These are phyloP conservation scores for Brienomyrus brachyistius DNA, from an alignment of 2,113 vertebrate genomes.

Conservation along the genomic window DNA sequence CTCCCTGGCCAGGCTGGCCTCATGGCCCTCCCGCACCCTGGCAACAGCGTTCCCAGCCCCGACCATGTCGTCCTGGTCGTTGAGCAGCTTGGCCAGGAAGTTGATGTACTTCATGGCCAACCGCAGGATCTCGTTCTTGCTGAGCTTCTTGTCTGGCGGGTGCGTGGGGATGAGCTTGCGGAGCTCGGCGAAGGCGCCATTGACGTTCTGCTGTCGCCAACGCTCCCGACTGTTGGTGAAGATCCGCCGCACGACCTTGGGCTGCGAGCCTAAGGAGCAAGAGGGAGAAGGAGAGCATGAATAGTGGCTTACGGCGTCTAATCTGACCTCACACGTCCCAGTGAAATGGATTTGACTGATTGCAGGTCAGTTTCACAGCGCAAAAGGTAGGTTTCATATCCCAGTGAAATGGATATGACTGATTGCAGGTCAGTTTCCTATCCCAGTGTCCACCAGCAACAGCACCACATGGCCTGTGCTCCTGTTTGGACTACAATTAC, in stretches of 20 bases:
- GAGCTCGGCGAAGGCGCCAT: conserved; percentile 86
- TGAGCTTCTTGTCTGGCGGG: conserved; percentile 87
- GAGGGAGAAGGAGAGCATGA: neutral
- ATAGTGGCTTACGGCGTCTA: neutral
- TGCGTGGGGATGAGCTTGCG: conserved; percentile 91
- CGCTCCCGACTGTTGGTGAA: conserved; percentile 92
- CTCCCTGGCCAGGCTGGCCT: conserved; percentile 69
- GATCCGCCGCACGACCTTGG: conserved; percentile 86
- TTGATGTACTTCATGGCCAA: conserved; percentile 97
- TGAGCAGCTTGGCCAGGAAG: conserved; percentile 89
- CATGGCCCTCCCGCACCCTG: conserved; percentile 64
- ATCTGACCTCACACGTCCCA: neutral
- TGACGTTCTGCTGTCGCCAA: conserved; percentile 94
- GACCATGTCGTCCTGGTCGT: conserved; percentile 78
- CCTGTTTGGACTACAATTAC: neutral
- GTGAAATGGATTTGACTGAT: neutral
- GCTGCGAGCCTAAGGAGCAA: conserved; percentile 69
- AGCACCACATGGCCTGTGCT: neutral
- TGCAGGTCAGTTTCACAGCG: neutral
- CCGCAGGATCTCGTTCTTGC: conserved; percentile 92
- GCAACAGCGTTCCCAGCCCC: conserved; percentile 74
- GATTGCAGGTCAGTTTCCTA: neutral
- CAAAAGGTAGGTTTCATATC: too few species aligned
- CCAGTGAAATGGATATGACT: neutral
- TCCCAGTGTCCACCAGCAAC: neutral